phyloP scores from a whole-genome alignment of 2,113 vertebrate species.

The Gracilinanus agilis region DNA sequence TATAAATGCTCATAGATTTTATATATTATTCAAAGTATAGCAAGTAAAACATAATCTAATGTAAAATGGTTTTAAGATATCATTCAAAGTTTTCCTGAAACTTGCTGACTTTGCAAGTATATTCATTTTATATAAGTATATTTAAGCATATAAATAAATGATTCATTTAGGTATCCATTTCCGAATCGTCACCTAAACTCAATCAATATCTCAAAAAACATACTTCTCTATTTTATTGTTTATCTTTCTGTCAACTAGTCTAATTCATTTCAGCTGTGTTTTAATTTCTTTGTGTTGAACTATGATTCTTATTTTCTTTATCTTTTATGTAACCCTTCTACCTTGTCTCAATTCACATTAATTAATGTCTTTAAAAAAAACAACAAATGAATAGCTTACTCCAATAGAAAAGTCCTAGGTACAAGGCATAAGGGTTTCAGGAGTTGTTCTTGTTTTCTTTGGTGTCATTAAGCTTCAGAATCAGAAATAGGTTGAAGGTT shows the following conservation, averaged over 20 bases:
- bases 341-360: not conserved
- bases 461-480: not conserved
- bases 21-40: constrained; percentile 21
- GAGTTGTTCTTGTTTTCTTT: not conserved
- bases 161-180: not conserved
- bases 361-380: not conserved
- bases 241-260: not conserved
- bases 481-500: not conserved
- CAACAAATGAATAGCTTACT: not conserved
- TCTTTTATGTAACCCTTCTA: not conserved
- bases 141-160: not conserved
- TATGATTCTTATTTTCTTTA: not conserved
- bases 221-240: not conserved
- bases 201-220: not conserved
- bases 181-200: not conserved
- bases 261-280: not conserved
- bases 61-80: constrained; percentile 44
- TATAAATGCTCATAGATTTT: not conserved
- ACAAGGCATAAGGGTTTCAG: not conserved
- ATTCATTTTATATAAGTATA: not conserved
- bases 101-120: not conserved
- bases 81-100: not conserved
- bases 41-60: constrained; percentile 28
- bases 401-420: not conserved
- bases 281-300: not conserved